Evolutionary conservation across 2,888 invertebrate species (phyloP).

Genomic region (Lasioglossum marginatum): DNA sequence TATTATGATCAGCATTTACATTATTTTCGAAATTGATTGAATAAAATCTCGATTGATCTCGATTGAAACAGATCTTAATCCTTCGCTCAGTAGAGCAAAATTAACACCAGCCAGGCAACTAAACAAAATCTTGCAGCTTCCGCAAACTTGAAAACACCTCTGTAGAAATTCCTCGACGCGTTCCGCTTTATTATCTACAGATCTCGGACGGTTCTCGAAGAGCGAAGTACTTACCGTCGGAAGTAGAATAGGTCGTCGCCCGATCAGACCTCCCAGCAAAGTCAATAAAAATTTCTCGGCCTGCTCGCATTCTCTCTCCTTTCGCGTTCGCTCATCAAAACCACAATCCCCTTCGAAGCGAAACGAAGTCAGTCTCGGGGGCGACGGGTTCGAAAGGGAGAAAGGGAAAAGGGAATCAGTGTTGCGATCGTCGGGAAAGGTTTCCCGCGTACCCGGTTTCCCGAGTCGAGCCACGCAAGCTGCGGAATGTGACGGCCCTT

Average conservation of each 20-base stretch:
- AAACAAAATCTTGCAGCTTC: background rate
- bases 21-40: background rate
- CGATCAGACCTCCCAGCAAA: background rate
- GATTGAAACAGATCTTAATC: too few species aligned
- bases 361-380: background rate
- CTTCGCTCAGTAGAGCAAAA: background rate
- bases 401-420: background rate
- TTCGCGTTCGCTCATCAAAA: background rate
- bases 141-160: background rate
- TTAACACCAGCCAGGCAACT: background rate
- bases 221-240: background rate
- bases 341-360: background rate
- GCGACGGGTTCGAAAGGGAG: background rate
- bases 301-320: background rate
- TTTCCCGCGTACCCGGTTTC: slow-evolving; percentile 14
- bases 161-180: background rate
- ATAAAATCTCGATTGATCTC: too few species aligned
- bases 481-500: slow-evolving; percentile 54
- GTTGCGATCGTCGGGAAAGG: slow-evolving; percentile 12
- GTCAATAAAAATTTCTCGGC: slow-evolving; percentile 4
- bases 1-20: background rate
- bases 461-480: background rate
- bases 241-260: slow-evolving; percentile 15
- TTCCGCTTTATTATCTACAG: background rate
- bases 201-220: background rate